These are phyloP conservation scores for Pristiophorus japonicus DNA, from an alignment of 2,113 vertebrate species.

Conservation along the genomic window DNA sequence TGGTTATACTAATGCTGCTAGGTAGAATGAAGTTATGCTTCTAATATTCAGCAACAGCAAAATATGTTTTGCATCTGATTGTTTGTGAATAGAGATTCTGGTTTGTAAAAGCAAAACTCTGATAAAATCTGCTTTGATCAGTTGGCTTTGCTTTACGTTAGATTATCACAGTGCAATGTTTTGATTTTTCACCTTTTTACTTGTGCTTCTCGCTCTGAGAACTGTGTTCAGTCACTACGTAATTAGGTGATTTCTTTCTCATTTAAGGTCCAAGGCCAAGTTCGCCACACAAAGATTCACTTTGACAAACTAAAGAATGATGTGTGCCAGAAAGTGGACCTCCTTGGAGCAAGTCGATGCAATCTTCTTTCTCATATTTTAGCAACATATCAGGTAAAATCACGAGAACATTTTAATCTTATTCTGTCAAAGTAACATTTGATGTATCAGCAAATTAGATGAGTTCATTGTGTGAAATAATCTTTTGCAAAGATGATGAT, in stretches of 20 bases:
- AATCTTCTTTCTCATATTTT: constrained; percentile 94
- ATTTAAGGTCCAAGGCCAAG: constrained; percentile 86
- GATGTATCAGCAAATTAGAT: background rate
- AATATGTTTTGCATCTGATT: background rate
- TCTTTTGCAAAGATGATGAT: background rate
- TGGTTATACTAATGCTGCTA: background rate
- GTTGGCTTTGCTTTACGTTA: background rate
- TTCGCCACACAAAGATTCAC: constrained; percentile 79
- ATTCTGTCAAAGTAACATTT: too few relatives aligned
- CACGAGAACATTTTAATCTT: background rate
- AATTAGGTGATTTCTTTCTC: background rate
- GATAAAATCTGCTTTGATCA: background rate
- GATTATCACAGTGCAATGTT: too few relatives aligned
- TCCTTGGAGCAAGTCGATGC: constrained; percentile 91
- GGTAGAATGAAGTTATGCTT: background rate
- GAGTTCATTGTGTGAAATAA: background rate
- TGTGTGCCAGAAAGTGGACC: constrained; percentile 95
- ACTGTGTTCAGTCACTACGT: background rate
- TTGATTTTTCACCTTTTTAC: background rate
- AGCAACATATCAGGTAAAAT: constrained; percentile 85
- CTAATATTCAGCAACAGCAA: background rate
- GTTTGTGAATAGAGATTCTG: background rate
- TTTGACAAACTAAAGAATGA: constrained; percentile 96
- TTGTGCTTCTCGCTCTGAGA: background rate
- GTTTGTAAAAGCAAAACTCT: background rate